These are phyloP conservation scores for Mylabris phalerata DNA, from an alignment of 1,140 invertebrate species.

Conservation along the genomic window DNA sequence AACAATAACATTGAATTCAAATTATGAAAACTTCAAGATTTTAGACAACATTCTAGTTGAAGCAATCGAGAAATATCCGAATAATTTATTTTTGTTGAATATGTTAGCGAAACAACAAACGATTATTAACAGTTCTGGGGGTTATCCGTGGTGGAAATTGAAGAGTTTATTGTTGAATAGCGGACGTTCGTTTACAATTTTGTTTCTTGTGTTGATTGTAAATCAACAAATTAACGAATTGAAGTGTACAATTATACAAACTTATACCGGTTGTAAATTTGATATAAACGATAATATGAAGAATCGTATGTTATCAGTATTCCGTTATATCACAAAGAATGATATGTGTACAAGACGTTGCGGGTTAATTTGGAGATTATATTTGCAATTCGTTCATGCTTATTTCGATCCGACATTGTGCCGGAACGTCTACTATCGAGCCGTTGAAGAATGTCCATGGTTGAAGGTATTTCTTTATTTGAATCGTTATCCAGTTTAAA, in stretches of 20 bases:
- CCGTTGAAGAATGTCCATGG: constrained; percentile 62
- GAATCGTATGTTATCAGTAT: constrained; percentile 38
- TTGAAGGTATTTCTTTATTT: constrained; percentile 46
- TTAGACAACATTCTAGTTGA: constrained; percentile 35
- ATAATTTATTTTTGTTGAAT: constrained; percentile 50
- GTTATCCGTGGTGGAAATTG: constrained; percentile 39
- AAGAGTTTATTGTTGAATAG: constrained; percentile 34
- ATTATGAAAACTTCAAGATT: constrained; percentile 27
- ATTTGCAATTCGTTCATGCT: constrained; percentile 47
- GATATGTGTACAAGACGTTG: constrained; percentile 44
- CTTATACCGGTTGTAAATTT: constrained; percentile 31
- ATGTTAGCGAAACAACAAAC: constrained; percentile 34
- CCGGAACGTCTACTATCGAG: constrained; percentile 46
- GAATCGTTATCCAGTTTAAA: too few species aligned
- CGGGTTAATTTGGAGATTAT: constrained; percentile 52
- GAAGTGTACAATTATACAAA: constrained; percentile 29
- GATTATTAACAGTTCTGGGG: constrained; percentile 35
- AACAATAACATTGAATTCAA: constrained; percentile 26
- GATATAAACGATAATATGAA: constrained; percentile 22
- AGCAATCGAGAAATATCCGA: constrained; percentile 47
- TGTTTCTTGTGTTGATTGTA: constrained; percentile 38
- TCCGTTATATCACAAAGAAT: constrained; percentile 35
- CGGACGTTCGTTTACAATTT: constrained; percentile 32
- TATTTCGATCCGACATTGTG: constrained; percentile 33
- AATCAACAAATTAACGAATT: constrained; percentile 28